Evolutionary conservation across 2,888 invertebrate species (phyloP).

Genomic region (Antheraea assamensis): DNA sequence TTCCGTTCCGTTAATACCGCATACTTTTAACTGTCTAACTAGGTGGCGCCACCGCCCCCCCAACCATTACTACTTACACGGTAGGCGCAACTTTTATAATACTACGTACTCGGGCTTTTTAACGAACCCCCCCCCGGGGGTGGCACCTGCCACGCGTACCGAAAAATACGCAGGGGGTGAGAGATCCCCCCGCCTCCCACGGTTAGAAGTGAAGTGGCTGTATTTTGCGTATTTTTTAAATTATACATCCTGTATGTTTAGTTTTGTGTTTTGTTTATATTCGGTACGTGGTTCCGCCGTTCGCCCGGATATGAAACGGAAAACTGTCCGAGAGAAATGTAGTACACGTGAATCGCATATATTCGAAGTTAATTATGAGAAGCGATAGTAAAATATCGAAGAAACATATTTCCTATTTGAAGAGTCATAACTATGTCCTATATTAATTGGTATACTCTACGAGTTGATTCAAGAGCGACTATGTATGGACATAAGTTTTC

Average conservation of each 20-base stretch:
- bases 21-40: slow-evolving; percentile 83
- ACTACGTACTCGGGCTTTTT: slow-evolving; percentile 82
- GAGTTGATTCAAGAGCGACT: background rate
- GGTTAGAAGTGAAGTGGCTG: slow-evolving; percentile 79
- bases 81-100: slow-evolving; percentile 83
- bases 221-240: slow-evolving; percentile 82
- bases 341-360: background rate
- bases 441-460: background rate
- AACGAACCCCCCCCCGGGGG: slow-evolving; percentile 77
- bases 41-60: slow-evolving; percentile 61
- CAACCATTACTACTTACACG: slow-evolving; percentile 78
- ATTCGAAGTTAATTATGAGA: background rate
- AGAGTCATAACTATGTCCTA: background rate
- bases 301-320: background rate
- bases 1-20: slow-evolving; percentile 82
- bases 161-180: slow-evolving; percentile 79
- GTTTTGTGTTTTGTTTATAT: slow-evolving; percentile 3
- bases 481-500: background rate
- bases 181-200: slow-evolving; percentile 59
- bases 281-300: background rate
- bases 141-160: slow-evolving; percentile 81
- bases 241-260: slow-evolving; percentile 71
- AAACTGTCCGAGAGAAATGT: background rate
- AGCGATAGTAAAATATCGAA: background rate
- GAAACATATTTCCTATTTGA: background rate